Conservation (phyloP, 2,888 invertebrate species). For the Eupithecia tripunctaria region DNA sequence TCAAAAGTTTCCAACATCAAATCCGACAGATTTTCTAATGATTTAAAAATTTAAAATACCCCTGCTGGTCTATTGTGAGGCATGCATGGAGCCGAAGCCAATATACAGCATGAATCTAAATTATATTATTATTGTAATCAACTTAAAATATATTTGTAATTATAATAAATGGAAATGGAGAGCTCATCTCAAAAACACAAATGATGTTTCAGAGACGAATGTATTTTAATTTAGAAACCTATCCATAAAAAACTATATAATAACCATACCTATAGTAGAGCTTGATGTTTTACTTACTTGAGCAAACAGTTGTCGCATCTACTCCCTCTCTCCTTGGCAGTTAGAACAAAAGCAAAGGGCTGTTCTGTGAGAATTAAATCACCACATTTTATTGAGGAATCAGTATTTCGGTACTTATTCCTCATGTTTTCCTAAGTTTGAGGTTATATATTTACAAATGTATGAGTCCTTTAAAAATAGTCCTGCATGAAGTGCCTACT, state of each 20-base stretch:
- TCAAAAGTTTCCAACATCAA: too few relatives aligned
- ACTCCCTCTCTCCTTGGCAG: slow-evolving; percentile 87
- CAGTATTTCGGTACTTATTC: slow-evolving; percentile 71
- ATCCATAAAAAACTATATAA: background rate
- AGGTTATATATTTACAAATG: slow-evolving; percentile 35
- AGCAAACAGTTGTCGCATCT: slow-evolving; percentile 91
- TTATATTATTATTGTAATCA: background rate
- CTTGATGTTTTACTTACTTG: slow-evolving; percentile 83
- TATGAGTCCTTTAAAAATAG: slow-evolving; percentile 22
- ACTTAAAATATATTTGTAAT: background rate
- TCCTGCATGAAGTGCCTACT: background rate
- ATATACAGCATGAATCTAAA: background rate
- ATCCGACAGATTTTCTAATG: too few relatives aligned
- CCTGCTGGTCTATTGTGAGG: background rate
- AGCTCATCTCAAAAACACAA: background rate
- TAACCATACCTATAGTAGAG: background rate
- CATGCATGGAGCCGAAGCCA: background rate
- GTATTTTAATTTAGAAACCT: background rate
- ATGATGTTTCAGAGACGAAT: background rate
- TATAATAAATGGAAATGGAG: too few relatives aligned
- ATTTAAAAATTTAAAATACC: too few relatives aligned
- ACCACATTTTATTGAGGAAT: slow-evolving; percentile 84
- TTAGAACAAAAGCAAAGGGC: slow-evolving; percentile 90
- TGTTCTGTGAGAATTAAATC: slow-evolving; percentile 88
- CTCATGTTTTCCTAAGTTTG: slow-evolving; percentile 61